phyloP scores from a whole-genome alignment of 2,113 vertebrate species.

The Macrotis lagotis region DNA sequence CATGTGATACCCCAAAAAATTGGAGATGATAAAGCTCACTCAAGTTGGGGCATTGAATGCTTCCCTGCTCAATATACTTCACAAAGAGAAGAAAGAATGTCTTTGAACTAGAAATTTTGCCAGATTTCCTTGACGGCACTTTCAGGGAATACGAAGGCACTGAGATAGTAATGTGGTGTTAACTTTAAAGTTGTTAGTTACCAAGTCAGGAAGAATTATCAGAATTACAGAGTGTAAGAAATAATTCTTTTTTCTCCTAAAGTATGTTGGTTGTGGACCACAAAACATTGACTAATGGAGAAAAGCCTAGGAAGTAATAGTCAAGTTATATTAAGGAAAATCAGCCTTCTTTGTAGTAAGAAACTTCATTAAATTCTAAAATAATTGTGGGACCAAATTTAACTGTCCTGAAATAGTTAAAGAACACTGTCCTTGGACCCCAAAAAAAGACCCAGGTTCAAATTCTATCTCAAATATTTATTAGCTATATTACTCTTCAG shows the following conservation, averaged over 20 bases:
- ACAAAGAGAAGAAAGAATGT: not conserved
- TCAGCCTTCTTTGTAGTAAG: not conserved
- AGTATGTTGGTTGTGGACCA: not conserved
- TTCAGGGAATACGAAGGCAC: not conserved
- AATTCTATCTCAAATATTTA: not conserved
- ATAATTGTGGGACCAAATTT: not conserved
- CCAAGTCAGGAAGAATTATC: not conserved
- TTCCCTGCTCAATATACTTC: not conserved
- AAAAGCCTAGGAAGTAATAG: not conserved
- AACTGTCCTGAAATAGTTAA: not conserved
- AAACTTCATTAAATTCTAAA: not conserved
- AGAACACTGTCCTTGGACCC: not conserved
- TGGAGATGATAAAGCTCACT: not conserved
- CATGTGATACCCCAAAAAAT: not conserved
- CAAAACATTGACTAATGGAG: not conserved
- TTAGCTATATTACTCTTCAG: not conserved
- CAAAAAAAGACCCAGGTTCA: not conserved
- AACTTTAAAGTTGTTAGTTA: not conserved
- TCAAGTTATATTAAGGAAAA: not conserved
- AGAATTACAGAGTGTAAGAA: not conserved
- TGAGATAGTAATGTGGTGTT: not conserved
- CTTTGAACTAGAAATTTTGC: not conserved
- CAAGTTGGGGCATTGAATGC: not conserved
- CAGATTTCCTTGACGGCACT: not conserved
- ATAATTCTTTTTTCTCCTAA: not conserved